A percentile compares a stretch with the other conserved stretches of the same genome.
Conservation (phyloP, 2,113 vertebrate genomes). For the Myodes glareolus region DNA sequence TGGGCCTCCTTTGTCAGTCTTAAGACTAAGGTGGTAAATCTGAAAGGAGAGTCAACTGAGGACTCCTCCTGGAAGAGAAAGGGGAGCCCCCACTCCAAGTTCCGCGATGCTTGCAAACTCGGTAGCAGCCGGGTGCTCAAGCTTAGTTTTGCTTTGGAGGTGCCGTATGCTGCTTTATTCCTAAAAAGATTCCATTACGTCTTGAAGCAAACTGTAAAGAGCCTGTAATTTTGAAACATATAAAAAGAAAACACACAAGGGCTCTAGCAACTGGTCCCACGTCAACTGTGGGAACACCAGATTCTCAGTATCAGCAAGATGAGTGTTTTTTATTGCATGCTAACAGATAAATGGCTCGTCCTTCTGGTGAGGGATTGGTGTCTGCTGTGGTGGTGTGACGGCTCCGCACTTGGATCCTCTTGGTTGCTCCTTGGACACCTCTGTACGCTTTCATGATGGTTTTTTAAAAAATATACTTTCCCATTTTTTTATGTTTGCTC, state of each 20-base stretch:
- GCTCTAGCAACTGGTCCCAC: not conserved
- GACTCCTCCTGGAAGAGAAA: not conserved
- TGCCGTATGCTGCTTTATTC: not conserved
- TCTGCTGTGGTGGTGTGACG: too few relatives aligned
- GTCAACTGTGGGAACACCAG: not conserved
- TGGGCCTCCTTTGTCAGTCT: not conserved
- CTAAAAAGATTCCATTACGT: not conserved
- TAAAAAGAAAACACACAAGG: not conserved
- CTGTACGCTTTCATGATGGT: not conserved
- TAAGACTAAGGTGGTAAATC: not conserved
- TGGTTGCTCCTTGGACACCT: not conserved
- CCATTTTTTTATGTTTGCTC: not conserved
- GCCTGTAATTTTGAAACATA: not conserved
- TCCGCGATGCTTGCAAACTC: rapidly evolving
- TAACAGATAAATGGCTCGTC: not conserved
- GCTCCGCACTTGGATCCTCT: not conserved
- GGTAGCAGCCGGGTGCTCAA: rapidly evolving
- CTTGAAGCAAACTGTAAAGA: not conserved
- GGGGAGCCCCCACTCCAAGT: rapidly evolving
- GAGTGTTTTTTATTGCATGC: not conserved
- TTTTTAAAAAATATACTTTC: not conserved
- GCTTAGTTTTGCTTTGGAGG: not conserved
- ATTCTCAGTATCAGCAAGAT: not conserved
- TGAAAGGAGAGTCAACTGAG: rapidly evolving
- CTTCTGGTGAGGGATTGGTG: rapidly evolving